Percentiles rank a stretch among this genome's conserved stretches.
Conservation (phyloP, 2,797 vertebrate species). For the Antennarius maculatus region DNA sequence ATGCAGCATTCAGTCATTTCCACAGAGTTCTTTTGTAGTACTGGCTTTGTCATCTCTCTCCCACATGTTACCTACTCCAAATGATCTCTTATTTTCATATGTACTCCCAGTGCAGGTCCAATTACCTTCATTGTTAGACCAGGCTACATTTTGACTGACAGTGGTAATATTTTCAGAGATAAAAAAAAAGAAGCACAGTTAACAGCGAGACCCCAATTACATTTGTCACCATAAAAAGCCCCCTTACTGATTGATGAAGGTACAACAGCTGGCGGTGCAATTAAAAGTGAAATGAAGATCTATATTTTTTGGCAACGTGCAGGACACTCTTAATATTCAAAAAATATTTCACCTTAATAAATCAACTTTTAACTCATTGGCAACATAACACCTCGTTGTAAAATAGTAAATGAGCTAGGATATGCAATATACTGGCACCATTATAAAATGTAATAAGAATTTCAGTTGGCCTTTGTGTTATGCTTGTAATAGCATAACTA, state of each 20-base stretch:
- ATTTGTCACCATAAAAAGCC: conserved; percentile 67
- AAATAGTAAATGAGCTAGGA: conserved; percentile 31
- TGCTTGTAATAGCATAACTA: conserved; percentile 9
- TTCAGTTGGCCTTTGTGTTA: conserved; percentile 22
- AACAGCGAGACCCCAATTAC: conserved; percentile 59
- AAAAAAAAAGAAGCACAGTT: conserved; percentile 62
- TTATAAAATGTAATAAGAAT: conserved; percentile 27
- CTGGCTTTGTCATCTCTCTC: conserved; percentile 16
- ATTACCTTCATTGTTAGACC: conserved; percentile 37
- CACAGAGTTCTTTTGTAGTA: conserved; percentile 20
- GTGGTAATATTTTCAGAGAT: conserved; percentile 56
- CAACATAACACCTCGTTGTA: conserved; percentile 42
- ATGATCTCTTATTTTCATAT: conserved; percentile 11
- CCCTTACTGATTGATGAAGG: conserved; percentile 65
- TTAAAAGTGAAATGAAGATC: conserved; percentile 66
- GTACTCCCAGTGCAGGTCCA: conserved; percentile 4
- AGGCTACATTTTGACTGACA: conserved; percentile 58
- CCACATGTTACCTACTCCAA: conserved; percentile 23
- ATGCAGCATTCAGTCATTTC: conserved; percentile 15
- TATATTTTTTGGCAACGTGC: conserved; percentile 57
- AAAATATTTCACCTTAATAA: conserved; percentile 47
- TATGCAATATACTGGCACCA: conserved; percentile 28
- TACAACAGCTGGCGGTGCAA: conserved; percentile 68
- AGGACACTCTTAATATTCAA: conserved; percentile 43
- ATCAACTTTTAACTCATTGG: conserved; percentile 48